phyloP scores from a whole-genome alignment of 1,140 invertebrate genomes.

The Chrysomallon squamiferum region DNA sequence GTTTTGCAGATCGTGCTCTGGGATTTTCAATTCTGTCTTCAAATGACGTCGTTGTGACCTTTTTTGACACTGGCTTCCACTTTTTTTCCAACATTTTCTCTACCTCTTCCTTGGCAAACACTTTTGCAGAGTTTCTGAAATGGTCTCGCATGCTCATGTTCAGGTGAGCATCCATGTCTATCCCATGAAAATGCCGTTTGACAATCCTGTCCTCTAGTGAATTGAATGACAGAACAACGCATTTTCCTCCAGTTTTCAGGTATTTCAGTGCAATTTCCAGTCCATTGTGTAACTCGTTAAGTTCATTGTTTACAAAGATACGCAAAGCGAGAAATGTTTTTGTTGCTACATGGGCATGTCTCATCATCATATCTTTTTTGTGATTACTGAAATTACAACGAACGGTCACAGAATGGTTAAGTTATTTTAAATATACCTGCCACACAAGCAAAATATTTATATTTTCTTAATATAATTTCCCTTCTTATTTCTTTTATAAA shows the following conservation, averaged over 20 bases:
- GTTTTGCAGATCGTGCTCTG: constrained; percentile 84
- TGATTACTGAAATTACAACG: constrained; percentile 18
- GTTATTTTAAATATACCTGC: no score
- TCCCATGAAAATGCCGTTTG: constrained; percentile 79
- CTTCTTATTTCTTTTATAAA: no score
- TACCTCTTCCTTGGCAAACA: constrained; percentile 64
- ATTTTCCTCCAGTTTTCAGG: constrained; percentile 80
- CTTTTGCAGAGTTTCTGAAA: constrained; percentile 13
- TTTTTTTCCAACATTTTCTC: constrained; percentile 69
- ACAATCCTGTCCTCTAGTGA: constrained; percentile 95
- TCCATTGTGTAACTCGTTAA: constrained; percentile 94
- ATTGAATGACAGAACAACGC: constrained; percentile 89
- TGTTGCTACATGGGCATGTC: constrained; percentile 82
- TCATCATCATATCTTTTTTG: constrained; percentile 73
- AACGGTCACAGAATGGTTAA: neutral
- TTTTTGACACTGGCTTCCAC: constrained; percentile 83
- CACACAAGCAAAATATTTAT: no score
- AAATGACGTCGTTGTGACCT: constrained; percentile 76
- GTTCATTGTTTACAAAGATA: constrained; percentile 96
- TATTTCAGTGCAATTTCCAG: constrained; percentile 76
- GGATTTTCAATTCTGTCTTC: constrained; percentile 83
- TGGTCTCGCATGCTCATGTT: constrained; percentile 36
- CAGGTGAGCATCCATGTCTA: constrained; percentile 37
- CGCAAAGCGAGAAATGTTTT: constrained; percentile 93
- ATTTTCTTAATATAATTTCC: no score